Evolutionary conservation across 2,797 vertebrate species (phyloP), one percentile per base, ranked within the genome.

Genomic region (Platalea minor): DNA sequence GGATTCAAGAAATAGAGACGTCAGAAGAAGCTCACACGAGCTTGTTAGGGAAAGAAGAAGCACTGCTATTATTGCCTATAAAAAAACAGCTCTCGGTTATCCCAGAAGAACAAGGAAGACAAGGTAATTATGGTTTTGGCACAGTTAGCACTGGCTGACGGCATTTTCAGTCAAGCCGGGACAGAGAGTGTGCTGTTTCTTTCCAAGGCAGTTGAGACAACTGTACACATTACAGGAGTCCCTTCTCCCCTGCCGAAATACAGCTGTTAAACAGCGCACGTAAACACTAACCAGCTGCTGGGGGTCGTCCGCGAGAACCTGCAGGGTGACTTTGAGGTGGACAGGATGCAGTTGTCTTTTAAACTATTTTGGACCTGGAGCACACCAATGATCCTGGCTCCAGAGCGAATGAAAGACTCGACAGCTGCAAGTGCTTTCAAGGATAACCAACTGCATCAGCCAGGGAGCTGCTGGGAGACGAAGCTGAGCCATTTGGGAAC

Each of bases 41-140:
- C n/a, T 65, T 61, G 65, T 53, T 53, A 81, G 69, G 54, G 37
- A 61, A 78, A 75, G 72, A 75, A 78, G 81, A 4, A 85, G 78
- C 54, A 16, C 87, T 91, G 57, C 29, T 61, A 54, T 89, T 91
- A 82, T 45, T 1, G 26, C 87, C 85, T 75, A 26, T 64, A 65
- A 84, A 88, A 88, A 94, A 51, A 2, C 64, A 88, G 61, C 59
- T 72, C 82, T 81, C 0, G 0, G 82, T 82, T 92, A 86, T 54
- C 68, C 81, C 94, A 91, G 67, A 45, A 85, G 76, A 91, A 74
- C 51, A 41, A 80, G 81, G 70, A 78, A 81, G 87, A 81, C 1
- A 10, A 88, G 46, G 63, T 80, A 95, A 93, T 91, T 86, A 89
- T 64, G 73, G 78, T 88, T 96, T 93, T 86, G 94, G 96, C 94